Evolutionary conservation across 2,797 vertebrate species (phyloP).

Genomic region (Pipistrellus pygmaeus): DNA sequence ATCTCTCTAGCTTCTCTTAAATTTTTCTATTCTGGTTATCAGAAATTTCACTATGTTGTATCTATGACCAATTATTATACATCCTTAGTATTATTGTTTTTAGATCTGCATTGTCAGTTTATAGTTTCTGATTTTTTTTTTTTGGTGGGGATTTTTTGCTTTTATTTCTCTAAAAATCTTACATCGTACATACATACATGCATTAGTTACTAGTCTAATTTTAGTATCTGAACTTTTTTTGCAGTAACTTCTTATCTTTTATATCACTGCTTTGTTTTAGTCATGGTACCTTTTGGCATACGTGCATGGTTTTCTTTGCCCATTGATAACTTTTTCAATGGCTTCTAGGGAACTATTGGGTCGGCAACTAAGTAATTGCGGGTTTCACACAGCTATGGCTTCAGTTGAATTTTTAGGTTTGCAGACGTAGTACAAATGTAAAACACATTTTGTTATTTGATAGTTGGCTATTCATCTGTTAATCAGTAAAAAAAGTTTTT

Average conservation of each 20-base stretch:
- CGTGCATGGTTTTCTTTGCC: background rate
- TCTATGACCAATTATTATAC: background rate
- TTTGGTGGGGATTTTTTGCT: background rate
- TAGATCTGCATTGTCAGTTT: background rate
- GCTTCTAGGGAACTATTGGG: background rate
- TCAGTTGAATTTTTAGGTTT: no score
- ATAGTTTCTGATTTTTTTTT: background rate
- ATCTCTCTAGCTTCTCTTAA: background rate
- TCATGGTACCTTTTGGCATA: background rate
- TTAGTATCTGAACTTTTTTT: background rate
- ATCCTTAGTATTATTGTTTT: background rate
- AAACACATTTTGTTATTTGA: no score
- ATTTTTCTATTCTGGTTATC: background rate
- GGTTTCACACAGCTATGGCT: no score
- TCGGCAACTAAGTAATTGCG: no score
- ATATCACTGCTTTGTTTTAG: background rate
- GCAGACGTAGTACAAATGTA: no score
- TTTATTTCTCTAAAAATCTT: conserved; percentile 20
- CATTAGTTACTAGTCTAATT: background rate
- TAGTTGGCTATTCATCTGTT: no score
- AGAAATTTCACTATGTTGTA: background rate
- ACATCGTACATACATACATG: background rate
- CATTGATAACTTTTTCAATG: background rate
- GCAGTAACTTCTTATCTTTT: background rate
- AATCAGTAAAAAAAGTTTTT: no score